Conservation (phyloP, 2,888 invertebrate genomes). For the Temnothorax unifasciatus region DNA sequence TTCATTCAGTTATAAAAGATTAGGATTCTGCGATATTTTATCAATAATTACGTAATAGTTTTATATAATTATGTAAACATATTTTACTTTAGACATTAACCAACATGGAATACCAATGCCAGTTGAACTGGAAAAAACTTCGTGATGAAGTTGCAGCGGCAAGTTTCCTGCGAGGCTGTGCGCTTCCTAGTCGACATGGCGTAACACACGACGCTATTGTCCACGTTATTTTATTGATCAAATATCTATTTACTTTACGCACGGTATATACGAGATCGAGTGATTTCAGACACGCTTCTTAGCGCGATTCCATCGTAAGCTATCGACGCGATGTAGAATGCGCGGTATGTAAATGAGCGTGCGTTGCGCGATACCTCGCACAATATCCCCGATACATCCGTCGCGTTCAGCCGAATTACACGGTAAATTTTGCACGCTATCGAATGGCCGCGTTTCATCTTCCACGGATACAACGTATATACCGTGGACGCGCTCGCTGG, state of each 20-base stretch:
- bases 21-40: not conserved
- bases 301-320: conserved; percentile 56
- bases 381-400: conserved; percentile 69
- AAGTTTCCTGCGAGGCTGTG: not conserved
- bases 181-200: not conserved
- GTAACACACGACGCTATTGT: not conserved
- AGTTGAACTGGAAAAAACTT: conserved; percentile 12
- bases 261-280: conserved; percentile 55
- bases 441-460: conserved; percentile 80
- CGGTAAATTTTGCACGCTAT: conserved; percentile 81
- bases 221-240: conserved; percentile 32
- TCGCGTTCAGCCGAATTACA: conserved; percentile 80
- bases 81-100: not conserved
- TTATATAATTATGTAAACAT: not conserved
- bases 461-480: conserved; percentile 58
- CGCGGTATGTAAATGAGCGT: conserved; percentile 69
- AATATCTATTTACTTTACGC: conserved; percentile 37
- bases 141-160: not conserved
- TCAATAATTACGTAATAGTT: not conserved
- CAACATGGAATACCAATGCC: not conserved
- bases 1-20: not conserved
- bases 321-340: conserved; percentile 60
- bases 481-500: conserved; percentile 45
- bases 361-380: conserved; percentile 58
- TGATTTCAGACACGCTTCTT: conserved; percentile 34